A percentile compares a stretch with the other conserved stretches of the same genome.
phyloP scores from a whole-genome alignment of 2,797 vertebrate genomes.

The Amphiprion clarkii region DNA sequence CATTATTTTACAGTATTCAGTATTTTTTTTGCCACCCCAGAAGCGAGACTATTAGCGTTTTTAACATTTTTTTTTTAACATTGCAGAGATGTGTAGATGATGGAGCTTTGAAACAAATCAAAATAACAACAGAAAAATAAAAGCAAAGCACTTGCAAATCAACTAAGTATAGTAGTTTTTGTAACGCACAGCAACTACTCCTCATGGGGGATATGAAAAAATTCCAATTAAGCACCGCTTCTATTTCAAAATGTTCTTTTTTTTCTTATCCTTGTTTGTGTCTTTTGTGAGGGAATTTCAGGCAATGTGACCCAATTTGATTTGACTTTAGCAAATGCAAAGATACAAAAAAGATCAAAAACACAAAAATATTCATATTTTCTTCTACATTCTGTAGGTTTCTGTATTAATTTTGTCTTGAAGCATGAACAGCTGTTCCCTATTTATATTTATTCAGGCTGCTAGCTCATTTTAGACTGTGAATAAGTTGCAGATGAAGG shows the following conservation, averaged over 20 bases:
- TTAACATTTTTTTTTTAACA: too few relatives aligned
- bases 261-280: conserved; percentile 3
- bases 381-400: background rate
- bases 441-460: background rate
- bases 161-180: conserved; percentile 1
- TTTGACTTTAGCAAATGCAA: background rate
- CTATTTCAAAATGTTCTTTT: background rate
- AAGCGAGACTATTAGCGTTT: too few relatives aligned
- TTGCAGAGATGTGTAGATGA: too few relatives aligned
- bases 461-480: conserved; percentile 5
- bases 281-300: conserved; percentile 3
- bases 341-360: background rate
- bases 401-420: background rate
- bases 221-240: background rate
- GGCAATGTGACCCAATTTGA: conserved; percentile 9
- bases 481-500: background rate
- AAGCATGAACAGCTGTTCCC: conserved; percentile 2
- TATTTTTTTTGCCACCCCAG: too few relatives aligned
- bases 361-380: too few relatives aligned
- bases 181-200: background rate
- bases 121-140: conserved; percentile 7
- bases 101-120: background rate
- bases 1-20: too few relatives aligned
- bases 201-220: background rate
- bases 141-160: background rate